Evolutionary conservation across 37 sponge, comb jelly and placozoan genomes (phyloP).

Genomic region (Crambe crambe): DNA sequence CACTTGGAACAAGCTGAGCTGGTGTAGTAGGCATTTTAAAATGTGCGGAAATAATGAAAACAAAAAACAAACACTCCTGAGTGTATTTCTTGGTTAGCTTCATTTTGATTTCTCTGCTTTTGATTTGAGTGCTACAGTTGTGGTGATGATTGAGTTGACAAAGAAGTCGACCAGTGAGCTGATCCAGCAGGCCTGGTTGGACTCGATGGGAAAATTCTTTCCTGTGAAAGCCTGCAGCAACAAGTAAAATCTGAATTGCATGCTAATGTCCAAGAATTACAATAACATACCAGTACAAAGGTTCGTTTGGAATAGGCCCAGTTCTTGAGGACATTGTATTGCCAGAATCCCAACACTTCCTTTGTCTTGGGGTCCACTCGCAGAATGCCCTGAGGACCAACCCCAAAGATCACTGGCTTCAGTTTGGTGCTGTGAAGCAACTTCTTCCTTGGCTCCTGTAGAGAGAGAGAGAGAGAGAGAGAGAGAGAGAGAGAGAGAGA

Average conservation of each 20-base stretch:
- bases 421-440: constrained; percentile 69
- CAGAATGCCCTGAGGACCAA: constrained; percentile 33
- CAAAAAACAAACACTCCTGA: too few relatives aligned
- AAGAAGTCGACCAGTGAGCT: constrained; percentile 64
- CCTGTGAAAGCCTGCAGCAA: constrained; percentile 57
- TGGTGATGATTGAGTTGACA: constrained; percentile 28
- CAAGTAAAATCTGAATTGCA: background rate
- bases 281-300: constrained; percentile 65
- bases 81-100: too few relatives aligned
- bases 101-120: background rate
- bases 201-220: constrained; percentile 72
- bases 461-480: too few relatives aligned
- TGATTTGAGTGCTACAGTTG: background rate
- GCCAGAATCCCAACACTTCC: constrained; percentile 72
- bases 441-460: constrained; percentile 71
- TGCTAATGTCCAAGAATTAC: background rate
- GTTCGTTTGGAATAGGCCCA: constrained; percentile 73
- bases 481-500: too few relatives aligned
- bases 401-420: constrained; percentile 54
- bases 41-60: too few relatives aligned
- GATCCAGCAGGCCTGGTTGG: constrained; percentile 80
- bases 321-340: constrained; percentile 72
- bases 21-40: too few relatives aligned
- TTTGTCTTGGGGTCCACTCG: constrained; percentile 65
- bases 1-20: too few relatives aligned